These are phyloP conservation scores for Crenichthys baileyi DNA, from an alignment of 2,797 vertebrate genomes.

Conservation along the genomic window DNA sequence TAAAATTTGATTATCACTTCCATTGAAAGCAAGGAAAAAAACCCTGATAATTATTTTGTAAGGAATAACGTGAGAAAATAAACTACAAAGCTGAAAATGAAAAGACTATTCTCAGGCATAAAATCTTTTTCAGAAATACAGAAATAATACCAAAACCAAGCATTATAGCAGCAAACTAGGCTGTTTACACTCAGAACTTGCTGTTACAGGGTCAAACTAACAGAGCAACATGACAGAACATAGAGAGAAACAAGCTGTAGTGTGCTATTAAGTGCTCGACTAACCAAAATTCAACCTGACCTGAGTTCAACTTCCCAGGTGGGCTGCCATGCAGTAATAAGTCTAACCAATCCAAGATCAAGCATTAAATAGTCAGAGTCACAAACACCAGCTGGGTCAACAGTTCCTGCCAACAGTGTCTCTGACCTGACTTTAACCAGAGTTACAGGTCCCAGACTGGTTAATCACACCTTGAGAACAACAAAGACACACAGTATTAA, in stretches of 20 bases:
- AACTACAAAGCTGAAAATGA: neutral
- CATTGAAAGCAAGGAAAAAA: neutral
- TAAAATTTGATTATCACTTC: neutral
- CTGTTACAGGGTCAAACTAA: constrained; percentile 41
- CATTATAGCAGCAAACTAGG: constrained; percentile 8
- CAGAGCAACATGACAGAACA: constrained; percentile 49
- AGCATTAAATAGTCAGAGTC: constrained; percentile 64
- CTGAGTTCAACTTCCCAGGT: constrained; percentile 61
- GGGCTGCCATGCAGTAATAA: constrained; percentile 60
- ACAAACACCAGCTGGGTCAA: constrained; percentile 69
- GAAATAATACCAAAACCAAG: neutral
- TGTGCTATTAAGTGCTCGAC: constrained; percentile 52
- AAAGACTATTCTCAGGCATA: neutral
- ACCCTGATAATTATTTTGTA: neutral
- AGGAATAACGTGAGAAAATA: neutral
- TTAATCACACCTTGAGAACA: constrained; percentile 68
- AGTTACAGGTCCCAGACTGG: constrained; percentile 65
- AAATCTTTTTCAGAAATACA: neutral
- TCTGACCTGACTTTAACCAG: constrained; percentile 54
- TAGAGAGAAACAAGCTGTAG: constrained; percentile 47
- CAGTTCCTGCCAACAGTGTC: constrained; percentile 57
- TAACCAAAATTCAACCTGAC: constrained; percentile 69
- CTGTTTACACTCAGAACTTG: constrained; percentile 1
- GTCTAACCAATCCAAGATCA: constrained; percentile 64
- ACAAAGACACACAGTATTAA: constrained; percentile 57